A percentile compares a stretch with the other conserved stretches of the same genome.
phyloP scores from a whole-genome alignment of 2,888 invertebrate species.

The Phanerotoma sp. region DNA sequence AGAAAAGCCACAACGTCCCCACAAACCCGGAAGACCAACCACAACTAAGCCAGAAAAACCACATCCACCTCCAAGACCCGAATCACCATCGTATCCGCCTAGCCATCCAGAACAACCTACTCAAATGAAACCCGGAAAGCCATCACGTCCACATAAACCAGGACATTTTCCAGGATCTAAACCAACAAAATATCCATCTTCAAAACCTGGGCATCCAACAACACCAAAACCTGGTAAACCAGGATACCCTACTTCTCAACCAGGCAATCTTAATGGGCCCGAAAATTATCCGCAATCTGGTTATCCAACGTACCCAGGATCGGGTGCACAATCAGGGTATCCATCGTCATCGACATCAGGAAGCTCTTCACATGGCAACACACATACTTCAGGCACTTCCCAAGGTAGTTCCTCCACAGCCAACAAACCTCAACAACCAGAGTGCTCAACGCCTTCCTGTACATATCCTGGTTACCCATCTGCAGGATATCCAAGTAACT shows the following conservation, averaged over 20 bases:
- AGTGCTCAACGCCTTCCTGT: neutral
- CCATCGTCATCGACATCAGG: too few relatives aligned
- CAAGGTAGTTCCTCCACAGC: too few relatives aligned
- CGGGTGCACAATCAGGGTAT: conserved; percentile 7
- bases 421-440: too few relatives aligned
- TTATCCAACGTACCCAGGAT: too few relatives aligned
- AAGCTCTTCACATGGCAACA: too few relatives aligned
- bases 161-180: neutral
- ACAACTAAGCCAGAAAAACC: too few relatives aligned
- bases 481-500: conserved; percentile 16
- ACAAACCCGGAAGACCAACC: too few relatives aligned
- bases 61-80: conserved; percentile 21
- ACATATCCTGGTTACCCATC: conserved; percentile 10
- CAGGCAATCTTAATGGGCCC: too few relatives aligned
- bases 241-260: conserved; percentile 34
- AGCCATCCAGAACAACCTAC: conserved; percentile 13
- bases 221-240: conserved; percentile 26
- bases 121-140: neutral
- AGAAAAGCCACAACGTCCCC: conserved; percentile 40
- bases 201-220: neutral
- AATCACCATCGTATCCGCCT: neutral
- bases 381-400: too few relatives aligned
- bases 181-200: neutral
- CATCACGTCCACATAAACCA: neutral
- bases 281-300: too few relatives aligned